phyloP scores from a whole-genome alignment of 2,113 vertebrate genomes.

The Craseonycteris thonglongyai region DNA sequence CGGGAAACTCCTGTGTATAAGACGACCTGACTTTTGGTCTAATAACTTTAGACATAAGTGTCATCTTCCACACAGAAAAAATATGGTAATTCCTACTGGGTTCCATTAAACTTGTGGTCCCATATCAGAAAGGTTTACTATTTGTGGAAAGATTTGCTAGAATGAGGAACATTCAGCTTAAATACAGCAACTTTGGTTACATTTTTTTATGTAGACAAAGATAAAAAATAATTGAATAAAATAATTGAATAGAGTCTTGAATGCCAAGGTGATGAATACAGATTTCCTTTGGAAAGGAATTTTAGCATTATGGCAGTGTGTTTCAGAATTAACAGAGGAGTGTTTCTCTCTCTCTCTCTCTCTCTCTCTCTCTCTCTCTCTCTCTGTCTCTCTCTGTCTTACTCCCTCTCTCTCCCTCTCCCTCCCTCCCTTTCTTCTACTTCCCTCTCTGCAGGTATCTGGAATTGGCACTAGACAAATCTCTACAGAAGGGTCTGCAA shows the following conservation, averaged over 20 bases:
- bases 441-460: slow-evolving; percentile 87
- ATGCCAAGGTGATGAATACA: background rate
- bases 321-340: background rate
- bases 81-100: background rate
- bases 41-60: too few relatives aligned
- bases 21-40: too few relatives aligned
- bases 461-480: slow-evolving; percentile 84
- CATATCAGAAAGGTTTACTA: background rate
- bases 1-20: too few relatives aligned
- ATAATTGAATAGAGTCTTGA: background rate
- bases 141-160: background rate
- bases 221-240: too few relatives aligned
- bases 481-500: slow-evolving; percentile 80
- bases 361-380: background rate
- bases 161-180: background rate
- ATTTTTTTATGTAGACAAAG: background rate
- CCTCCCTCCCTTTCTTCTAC: too few relatives aligned
- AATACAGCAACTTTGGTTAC: background rate
- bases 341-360: background rate
- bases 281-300: background rate
- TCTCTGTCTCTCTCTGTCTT: too few relatives aligned
- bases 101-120: background rate
- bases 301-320: background rate
- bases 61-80: too few relatives aligned
- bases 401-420: fast-evolving